Evolutionary conservation across 1,140 invertebrate genomes (phyloP).

Genomic region (Heliconius congener): DNA sequence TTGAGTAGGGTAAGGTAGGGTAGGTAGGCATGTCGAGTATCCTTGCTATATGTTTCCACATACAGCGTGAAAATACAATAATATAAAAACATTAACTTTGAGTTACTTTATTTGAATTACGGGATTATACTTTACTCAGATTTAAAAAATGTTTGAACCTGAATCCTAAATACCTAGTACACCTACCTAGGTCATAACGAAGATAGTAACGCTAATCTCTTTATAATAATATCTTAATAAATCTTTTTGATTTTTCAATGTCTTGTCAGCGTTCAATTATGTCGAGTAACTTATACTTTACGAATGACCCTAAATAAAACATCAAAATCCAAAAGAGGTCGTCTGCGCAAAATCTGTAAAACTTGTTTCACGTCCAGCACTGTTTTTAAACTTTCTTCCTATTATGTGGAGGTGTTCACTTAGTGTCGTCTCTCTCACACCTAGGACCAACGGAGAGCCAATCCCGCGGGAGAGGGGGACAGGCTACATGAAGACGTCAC

Average conservation of each 20-base stretch:
- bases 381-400: conserved; percentile 78
- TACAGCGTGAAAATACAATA: no score
- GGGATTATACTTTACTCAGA: no score
- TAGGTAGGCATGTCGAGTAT: no score
- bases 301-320: conserved; percentile 63
- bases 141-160: no score
- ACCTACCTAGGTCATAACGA: no score
- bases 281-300: conserved; percentile 51
- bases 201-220: background rate
- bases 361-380: conserved; percentile 74
- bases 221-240: background rate
- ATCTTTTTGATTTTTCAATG: conserved; percentile 33
- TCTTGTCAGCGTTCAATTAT: conserved; percentile 51
- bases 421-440: conserved; percentile 57
- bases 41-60: no score
- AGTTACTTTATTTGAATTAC: no score
- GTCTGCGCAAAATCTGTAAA: conserved; percentile 76
- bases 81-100: no score
- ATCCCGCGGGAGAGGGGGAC: conserved; percentile 60
- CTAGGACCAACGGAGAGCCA: conserved; percentile 19
- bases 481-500: conserved; percentile 76
- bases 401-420: conserved; percentile 54
- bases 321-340: conserved; percentile 64
- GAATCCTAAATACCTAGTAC: no score
- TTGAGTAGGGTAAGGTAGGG: no score